phyloP scores from a whole-genome alignment of 2,113 vertebrate genomes.

The Corythornis cristatus region DNA sequence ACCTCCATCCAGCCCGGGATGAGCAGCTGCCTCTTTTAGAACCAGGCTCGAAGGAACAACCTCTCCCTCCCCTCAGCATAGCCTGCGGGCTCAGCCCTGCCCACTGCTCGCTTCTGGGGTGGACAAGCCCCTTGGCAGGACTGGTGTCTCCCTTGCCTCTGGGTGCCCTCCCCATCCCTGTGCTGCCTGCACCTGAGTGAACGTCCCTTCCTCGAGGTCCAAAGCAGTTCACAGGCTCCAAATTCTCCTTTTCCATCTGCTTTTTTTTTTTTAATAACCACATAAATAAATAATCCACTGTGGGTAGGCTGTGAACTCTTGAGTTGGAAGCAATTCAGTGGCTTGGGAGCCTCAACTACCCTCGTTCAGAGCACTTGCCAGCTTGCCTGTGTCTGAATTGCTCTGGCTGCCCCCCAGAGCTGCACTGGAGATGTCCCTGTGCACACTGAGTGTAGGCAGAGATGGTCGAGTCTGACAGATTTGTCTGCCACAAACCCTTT shows the following conservation, averaged over 20 bases:
- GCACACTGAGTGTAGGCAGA: accelerated
- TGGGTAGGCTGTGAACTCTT: accelerated
- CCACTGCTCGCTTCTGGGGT: accelerated
- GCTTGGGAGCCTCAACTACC: neutral
- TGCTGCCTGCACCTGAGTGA: accelerated
- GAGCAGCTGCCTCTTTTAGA: neutral
- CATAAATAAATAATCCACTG: neutral
- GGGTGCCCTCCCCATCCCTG: neutral
- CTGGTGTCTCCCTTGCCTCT: accelerated
- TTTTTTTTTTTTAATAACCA: neutral
- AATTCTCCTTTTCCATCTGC: neutral
- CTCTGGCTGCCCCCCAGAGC: no score
- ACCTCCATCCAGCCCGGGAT: neutral
- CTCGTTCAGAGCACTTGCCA: neutral
- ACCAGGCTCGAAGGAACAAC: neutral
- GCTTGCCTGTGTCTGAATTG: accelerated
- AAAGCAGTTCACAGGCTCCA: accelerated
- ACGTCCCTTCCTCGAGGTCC: neutral
- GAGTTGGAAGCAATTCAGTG: neutral
- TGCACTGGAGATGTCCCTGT: neutral
- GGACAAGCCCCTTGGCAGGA: neutral
- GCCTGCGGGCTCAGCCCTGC: neutral
- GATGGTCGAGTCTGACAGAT: neutral
- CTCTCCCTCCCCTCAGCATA: accelerated
- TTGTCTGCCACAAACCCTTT: neutral